Percentiles rank a stretch among this genome's conserved stretches.
These are phyloP conservation scores for Drosophila trapezifrons DNA, from an alignment of 1,140 invertebrate species.

Conservation along the genomic window DNA sequence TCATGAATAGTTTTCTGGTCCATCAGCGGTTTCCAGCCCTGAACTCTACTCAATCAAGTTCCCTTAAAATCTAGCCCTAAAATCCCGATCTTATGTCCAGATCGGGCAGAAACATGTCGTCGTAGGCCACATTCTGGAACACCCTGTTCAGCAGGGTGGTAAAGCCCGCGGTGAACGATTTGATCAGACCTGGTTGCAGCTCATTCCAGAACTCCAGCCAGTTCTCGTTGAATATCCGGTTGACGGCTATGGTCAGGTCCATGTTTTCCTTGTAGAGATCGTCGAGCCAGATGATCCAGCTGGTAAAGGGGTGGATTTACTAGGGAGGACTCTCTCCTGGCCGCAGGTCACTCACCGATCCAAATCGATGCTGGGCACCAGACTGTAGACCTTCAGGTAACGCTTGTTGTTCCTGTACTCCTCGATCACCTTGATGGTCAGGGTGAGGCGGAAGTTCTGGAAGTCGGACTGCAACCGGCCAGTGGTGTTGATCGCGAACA, in stretches of 20 bases:
- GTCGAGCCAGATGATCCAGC: slow-evolving; percentile 51
- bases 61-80: not conserved
- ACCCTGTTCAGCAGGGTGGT: slow-evolving; percentile 36
- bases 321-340: not conserved
- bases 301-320: slow-evolving; percentile 8
- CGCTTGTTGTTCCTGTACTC: slow-evolving; percentile 57
- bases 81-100: slow-evolving; percentile 5
- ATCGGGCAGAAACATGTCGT: slow-evolving; percentile 61
- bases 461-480: slow-evolving; percentile 46
- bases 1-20: no score
- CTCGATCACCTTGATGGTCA: slow-evolving; percentile 48
- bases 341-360: slow-evolving; percentile 51
- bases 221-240: slow-evolving; percentile 45
- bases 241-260: slow-evolving; percentile 48
- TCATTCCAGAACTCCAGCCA: slow-evolving; percentile 63
- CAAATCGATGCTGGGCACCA: slow-evolving; percentile 41
- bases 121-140: slow-evolving; percentile 59
- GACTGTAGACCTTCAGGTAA: slow-evolving; percentile 51
- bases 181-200: slow-evolving; percentile 32
- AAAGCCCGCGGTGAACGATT: slow-evolving; percentile 7
- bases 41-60: not conserved
- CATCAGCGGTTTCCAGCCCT: no score
- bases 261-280: slow-evolving; percentile 57
- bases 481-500: slow-evolving; percentile 47
- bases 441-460: slow-evolving; percentile 44